These are phyloP conservation scores for Callopanchax toddi DNA, from an alignment of 2,113 vertebrate genomes.

Conservation along the genomic window DNA sequence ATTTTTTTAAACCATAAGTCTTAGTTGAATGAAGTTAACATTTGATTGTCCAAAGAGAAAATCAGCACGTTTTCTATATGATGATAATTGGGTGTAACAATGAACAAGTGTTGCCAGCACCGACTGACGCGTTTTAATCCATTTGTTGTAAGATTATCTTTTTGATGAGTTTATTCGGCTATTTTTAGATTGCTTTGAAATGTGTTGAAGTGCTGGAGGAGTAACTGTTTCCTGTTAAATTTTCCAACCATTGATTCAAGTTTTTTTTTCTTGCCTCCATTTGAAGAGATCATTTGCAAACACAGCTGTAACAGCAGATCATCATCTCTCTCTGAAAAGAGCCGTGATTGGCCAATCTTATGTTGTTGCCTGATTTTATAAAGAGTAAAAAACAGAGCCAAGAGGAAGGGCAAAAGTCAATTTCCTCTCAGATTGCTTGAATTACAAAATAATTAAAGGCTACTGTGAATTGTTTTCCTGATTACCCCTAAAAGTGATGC, in stretches of 20 bases:
- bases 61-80: background rate
- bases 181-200: conserved; percentile 9
- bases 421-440: background rate
- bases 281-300: background rate
- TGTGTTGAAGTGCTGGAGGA: background rate
- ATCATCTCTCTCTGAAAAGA: background rate
- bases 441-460: background rate
- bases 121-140: background rate
- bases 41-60: background rate
- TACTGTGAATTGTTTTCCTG: background rate
- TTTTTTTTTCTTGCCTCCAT: background rate
- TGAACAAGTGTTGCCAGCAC: background rate
- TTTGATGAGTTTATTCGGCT: background rate
- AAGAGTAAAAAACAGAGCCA: background rate
- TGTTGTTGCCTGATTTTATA: background rate
- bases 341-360: background rate
- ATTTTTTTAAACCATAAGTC: background rate
- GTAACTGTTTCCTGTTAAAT: background rate
- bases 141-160: background rate
- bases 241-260: background rate
- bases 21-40: background rate
- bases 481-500: background rate
- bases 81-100: background rate
- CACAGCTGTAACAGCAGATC: background rate
- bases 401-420: background rate